These are phyloP conservation scores for Toxostoma redivivum DNA, from an alignment of 2,113 vertebrate genomes.

Conservation along the genomic window DNA sequence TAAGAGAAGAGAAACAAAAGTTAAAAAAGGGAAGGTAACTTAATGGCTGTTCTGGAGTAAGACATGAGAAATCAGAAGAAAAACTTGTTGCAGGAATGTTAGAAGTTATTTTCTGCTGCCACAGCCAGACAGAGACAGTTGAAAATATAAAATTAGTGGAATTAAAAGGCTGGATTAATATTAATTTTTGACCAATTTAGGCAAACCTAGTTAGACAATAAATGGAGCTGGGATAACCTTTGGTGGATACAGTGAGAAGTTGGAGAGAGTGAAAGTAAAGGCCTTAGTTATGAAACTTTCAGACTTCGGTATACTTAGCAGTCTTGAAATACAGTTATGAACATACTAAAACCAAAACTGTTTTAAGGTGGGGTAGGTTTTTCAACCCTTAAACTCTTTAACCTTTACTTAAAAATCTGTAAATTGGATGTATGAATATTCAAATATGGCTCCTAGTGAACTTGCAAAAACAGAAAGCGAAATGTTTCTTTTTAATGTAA, in stretches of 20 bases:
- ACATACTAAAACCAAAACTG: neutral
- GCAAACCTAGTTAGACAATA: neutral
- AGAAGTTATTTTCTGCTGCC: neutral
- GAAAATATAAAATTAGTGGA: neutral
- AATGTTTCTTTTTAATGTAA: constrained; percentile 22
- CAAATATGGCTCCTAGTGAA: neutral
- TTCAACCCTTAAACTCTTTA: neutral
- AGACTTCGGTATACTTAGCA: neutral
- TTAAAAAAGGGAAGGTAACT: neutral
- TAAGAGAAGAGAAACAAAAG: neutral
- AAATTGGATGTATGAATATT: neutral
- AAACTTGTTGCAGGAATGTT: neutral
- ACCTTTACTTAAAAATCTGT: neutral
- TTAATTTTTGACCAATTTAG: neutral
- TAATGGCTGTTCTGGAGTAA: neutral
- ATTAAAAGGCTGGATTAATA: neutral
- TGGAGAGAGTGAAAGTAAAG: neutral
- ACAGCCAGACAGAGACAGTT: neutral
- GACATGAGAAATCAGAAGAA: neutral
- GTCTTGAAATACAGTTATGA: neutral
- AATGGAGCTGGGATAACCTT: neutral
- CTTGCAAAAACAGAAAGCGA: neutral
- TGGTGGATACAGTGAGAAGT: neutral
- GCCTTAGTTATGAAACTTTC: neutral
- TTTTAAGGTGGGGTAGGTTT: neutral